A percentile compares a stretch with the other conserved stretches of the same genome.
Conservation (phyloP, 2,888 invertebrate genomes). For the Listrodromus nycthemerus region DNA sequence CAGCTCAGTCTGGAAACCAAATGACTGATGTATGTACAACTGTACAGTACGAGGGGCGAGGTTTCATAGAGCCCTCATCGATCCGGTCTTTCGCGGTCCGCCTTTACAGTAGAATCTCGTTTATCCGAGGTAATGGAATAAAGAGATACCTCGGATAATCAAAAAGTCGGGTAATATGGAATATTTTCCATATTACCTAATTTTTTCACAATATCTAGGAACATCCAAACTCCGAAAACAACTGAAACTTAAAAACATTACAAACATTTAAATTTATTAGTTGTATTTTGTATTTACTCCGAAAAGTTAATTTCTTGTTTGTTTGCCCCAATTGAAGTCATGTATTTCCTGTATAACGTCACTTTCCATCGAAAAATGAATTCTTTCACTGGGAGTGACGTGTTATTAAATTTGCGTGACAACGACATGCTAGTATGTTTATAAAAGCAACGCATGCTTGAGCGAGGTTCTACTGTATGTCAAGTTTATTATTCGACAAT, state of each 20-base stretch:
- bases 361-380: neutral
- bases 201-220: no score
- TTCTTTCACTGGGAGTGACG: neutral
- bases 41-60: neutral
- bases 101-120: neutral
- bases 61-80: slow-evolving; percentile 6
- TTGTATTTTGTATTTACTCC: neutral
- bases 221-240: no score
- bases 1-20: neutral
- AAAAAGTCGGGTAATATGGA: neutral
- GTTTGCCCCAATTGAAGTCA: neutral
- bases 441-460: neutral
- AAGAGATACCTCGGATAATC: neutral
- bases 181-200: neutral
- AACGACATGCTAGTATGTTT: neutral
- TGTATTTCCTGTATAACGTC: neutral
- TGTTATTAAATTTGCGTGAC: neutral
- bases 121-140: neutral
- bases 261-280: neutral
- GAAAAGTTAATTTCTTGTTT: neutral
- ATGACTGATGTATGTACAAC: neutral
- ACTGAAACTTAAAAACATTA: no score
- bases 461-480: neutral
- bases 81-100: slow-evolving; percentile 10
- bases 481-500: neutral